Evolutionary conservation across 2,888 invertebrate species (phyloP).

Genomic region (Acleris emargana): DNA sequence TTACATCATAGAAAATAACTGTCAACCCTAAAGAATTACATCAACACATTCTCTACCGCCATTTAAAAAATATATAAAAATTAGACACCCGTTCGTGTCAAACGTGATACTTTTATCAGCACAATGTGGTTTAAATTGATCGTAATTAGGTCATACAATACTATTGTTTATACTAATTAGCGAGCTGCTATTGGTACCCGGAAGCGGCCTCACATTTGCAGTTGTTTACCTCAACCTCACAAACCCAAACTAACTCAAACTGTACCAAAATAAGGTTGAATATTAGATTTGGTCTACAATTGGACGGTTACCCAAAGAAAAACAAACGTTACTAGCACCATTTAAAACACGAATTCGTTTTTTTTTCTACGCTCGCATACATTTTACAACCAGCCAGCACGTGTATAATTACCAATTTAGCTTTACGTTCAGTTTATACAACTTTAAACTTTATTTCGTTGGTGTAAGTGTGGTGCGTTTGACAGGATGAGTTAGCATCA

Average conservation of each 20-base stretch:
- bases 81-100: too few relatives aligned
- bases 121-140: conserved; percentile 25
- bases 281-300: neutral
- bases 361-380: conserved; percentile 5
- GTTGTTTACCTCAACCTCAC: conserved; percentile 20
- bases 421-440: neutral
- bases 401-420: conserved; percentile 26
- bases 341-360: conserved; percentile 28
- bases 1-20: neutral
- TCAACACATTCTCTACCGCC: neutral
- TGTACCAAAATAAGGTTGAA: neutral
- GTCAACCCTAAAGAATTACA: neutral
- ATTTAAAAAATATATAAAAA: too few relatives aligned
- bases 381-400: conserved; percentile 17
- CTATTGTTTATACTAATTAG: conserved; percentile 27
- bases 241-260: conserved; percentile 18
- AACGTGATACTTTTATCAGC: conserved; percentile 17
- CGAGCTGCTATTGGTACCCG: conserved; percentile 24
- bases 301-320: conserved; percentile 3
- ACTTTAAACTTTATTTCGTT: conserved; percentile 3
- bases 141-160: conserved; percentile 33
- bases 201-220: conserved; percentile 26
- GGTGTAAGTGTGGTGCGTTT: neutral
- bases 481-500: conserved; percentile 11
- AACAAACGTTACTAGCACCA: conserved; percentile 17